phyloP scores from a whole-genome alignment of 2,113 vertebrate species.

The Tamias sibiricus region DNA sequence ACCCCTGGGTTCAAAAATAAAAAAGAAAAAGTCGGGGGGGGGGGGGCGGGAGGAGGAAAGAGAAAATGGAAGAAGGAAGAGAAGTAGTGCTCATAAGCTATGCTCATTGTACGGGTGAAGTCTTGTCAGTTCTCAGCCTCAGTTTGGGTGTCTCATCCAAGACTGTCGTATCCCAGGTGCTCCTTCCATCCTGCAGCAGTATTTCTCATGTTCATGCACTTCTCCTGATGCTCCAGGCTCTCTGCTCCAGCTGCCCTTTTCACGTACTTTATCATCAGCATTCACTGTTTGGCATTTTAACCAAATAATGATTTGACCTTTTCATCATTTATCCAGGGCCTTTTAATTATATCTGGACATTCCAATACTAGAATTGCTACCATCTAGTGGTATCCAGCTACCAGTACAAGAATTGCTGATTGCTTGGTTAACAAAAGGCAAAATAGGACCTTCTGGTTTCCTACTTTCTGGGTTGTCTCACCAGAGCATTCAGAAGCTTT shows the following conservation, averaged over 20 bases:
- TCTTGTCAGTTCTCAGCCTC: background rate
- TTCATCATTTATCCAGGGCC: background rate
- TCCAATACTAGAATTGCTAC: background rate
- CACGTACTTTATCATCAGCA: background rate
- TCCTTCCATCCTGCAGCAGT: background rate
- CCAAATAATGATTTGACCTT: constrained; percentile 24
- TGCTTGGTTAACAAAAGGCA: constrained; percentile 20
- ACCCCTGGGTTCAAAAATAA: too few relatives aligned
- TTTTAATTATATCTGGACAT: constrained; percentile 4
- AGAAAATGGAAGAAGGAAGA: too few relatives aligned
- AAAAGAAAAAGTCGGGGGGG: too few relatives aligned
- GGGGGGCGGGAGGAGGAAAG: too few relatives aligned
- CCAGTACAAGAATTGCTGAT: background rate
- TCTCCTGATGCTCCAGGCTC: background rate
- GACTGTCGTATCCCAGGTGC: background rate
- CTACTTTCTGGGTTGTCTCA: background rate
- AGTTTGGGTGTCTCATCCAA: background rate
- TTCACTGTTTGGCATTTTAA: constrained; percentile 57
- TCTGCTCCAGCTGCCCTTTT: background rate
- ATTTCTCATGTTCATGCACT: background rate
- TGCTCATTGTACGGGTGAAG: background rate
- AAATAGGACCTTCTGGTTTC: background rate
- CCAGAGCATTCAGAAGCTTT: constrained; percentile 36
- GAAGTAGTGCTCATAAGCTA: background rate
- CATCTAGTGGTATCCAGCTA: background rate